A percentile compares a stretch with the other conserved stretches of the same genome.
Evolutionary conservation across 1,140 invertebrate species (phyloP).

Genomic region (Ceratosolen fusciceps): DNA sequence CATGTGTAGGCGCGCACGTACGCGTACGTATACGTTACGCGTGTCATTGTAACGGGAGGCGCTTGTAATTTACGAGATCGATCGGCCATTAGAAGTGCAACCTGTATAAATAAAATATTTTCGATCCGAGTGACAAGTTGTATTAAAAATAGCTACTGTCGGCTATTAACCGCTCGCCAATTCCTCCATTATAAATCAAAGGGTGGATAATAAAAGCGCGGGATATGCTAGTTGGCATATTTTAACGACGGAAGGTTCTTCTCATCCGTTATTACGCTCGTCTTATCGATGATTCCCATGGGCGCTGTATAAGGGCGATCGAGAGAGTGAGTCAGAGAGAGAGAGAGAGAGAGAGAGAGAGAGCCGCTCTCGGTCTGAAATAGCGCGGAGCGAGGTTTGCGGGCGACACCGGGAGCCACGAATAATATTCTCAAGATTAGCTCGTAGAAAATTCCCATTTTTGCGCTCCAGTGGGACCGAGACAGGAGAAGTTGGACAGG

Average conservation of each 20-base stretch:
- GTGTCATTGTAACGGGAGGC: too few species aligned
- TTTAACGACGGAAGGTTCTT: background rate
- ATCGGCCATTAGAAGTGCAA: too few species aligned
- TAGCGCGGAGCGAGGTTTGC: background rate
- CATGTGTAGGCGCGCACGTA: too few species aligned
- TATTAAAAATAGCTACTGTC: too few species aligned
- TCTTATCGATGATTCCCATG: background rate
- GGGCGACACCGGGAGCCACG: conserved; percentile 19
- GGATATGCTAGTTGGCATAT: background rate
- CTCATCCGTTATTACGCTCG: background rate
- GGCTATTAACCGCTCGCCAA: too few species aligned
- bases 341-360: too few species aligned
- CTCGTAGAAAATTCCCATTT: conserved; percentile 23
- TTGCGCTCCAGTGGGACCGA: conserved; percentile 15
- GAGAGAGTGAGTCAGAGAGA: too few species aligned
- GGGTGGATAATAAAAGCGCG: background rate
- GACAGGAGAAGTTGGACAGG: background rate
- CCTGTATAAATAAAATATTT: too few species aligned
- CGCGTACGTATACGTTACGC: too few species aligned
- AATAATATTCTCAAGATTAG: conserved; percentile 17
- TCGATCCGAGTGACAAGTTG: too few species aligned
- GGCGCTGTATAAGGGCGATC: too few species aligned
- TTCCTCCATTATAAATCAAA: background rate
- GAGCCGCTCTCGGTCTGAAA: background rate
- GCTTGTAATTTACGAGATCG: too few species aligned